Evolutionary conservation across 2,113 vertebrate species (phyloP).

Genomic region (Menura novaehollandiae): DNA sequence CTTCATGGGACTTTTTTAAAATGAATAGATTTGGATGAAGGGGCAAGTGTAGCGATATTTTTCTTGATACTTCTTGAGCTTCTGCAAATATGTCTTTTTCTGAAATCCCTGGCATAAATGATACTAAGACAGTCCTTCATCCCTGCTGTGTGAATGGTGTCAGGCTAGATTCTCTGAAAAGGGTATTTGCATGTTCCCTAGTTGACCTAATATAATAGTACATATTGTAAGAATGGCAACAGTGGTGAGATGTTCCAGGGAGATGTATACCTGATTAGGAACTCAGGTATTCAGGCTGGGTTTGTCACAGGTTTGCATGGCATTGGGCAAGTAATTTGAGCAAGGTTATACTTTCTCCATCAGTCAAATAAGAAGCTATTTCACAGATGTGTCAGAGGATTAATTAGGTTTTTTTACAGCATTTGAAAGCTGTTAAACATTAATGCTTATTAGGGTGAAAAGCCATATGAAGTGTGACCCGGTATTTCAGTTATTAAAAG

Average conservation of each 20-base stretch:
- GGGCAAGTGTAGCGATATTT: accelerated
- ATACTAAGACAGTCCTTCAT: not conserved
- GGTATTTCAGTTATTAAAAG: not conserved
- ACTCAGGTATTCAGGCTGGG: not conserved
- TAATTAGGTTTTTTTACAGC: not conserved
- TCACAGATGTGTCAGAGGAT: not conserved
- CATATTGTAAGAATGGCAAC: accelerated
- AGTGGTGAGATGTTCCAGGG: not conserved
- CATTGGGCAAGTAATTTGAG: not conserved
- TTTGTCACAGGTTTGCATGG: not conserved
- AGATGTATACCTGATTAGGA: not conserved
- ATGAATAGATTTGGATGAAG: not conserved
- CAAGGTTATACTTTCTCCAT: not conserved
- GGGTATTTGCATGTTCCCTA: accelerated
- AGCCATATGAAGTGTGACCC: not conserved
- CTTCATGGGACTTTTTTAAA: not conserved
- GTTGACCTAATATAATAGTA: not conserved
- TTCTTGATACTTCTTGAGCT: not conserved
- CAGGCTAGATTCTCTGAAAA: not conserved
- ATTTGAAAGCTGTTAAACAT: not conserved
- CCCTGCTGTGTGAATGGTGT: not conserved
- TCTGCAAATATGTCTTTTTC: not conserved
- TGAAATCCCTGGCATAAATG: not conserved
- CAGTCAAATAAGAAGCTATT: not conserved
- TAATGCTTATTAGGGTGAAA: not conserved